Base-by-base conservation (phyloP, 2,113 vertebrate genomes). In the Condylura cristata region DNA sequence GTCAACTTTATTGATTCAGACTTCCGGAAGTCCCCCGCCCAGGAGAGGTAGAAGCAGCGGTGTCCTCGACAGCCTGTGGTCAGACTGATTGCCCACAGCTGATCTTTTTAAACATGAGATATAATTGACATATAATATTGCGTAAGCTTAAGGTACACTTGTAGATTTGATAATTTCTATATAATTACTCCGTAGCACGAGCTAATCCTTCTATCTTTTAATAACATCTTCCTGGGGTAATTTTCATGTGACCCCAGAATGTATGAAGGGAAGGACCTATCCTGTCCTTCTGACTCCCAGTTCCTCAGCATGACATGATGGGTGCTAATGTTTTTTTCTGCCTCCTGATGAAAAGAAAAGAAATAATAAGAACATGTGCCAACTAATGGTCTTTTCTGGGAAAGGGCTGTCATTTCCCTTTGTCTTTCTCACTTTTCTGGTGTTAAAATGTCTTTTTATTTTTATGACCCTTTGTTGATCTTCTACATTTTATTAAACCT, bases 1-100 rank as follows among this genome's bases (percentile, higher is more conserved):
- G 76, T 80, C n/a, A 93, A 89, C 74, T 17, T 56, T 86, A 91
- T 32, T 94, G 87, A 93, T 93, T 86, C 84, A 51, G 79, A 28
- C 94, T 96, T 96, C 60, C 53, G 30, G 87, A 91, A 53, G 74
- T 12, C 24, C 39, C 63, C 75, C 2, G 2, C 30, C 66, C 65
- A 58, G 70, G 46, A 86, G 34, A 72, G 32, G 76, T 39, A 37
- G 86, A 24, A n/a, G 53, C 26, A 12, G 30, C 32, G 20, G 61
- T 3, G 37, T 18, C 37, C 32, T 63, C 63, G 32, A 44, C 60
- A 34, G 66, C 86, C 70, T 26, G 32, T 61, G 61, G 9, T 48
- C 34, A 53, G 70, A 58, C 32, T 48, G 71, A 61, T 76, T 46
- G 6, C 30, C 17, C 30, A 12, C 39, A 76, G 24, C 65, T 61